Base-by-base conservation (phyloP, 2,113 vertebrate species). In the Balaenoptera acutorostrata region DNA sequence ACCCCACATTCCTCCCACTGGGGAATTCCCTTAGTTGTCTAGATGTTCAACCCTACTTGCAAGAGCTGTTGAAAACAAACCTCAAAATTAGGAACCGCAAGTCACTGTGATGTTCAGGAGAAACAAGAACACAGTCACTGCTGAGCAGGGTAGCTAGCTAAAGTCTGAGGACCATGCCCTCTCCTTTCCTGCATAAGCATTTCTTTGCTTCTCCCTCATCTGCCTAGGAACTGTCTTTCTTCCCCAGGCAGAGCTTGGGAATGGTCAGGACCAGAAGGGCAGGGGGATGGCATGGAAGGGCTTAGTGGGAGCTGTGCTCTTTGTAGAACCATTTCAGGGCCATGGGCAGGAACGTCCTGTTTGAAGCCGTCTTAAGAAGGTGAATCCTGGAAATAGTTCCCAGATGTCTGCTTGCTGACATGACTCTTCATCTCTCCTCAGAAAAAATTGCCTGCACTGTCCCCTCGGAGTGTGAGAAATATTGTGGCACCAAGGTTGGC, bases 381-480 rank as follows among this genome's bases (percentile, higher is more conserved):
- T 36, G 57, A 86, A 80, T 20, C 59, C 52, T 49, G 59, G 33
- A 72, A 29, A 3, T 21, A 39, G 75, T 77, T 59, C 5, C 27
- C 52, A 2, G n/a, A 12, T 36, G 41, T 84, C 52, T 83, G 8
- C 57, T 90, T 85, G 29, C 90, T 97, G 57, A 95, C 52, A 1
- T 8, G 52, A 5, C 27, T 92, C 0, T 95, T 68, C 14, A 85
- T 93, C 33, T 97, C 77, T 93, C 80, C 81, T 95, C 93, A 99
- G 99, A 99, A 27, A 98, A 96, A 95, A 98, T 99, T 44, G 99
- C 99, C 31, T 99, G 99, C 96, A 98, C 99, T 1, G 93, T 99
- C 0, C 99, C 99, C 17, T 90, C 89, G 0, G 6, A 98, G 93
- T 99, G 99, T 97, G 0, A 96, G 61, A 2, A 18, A 15, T 13